A percentile compares a stretch with the other conserved stretches of the same genome.
These are phyloP conservation scores for Fratercula arctica DNA, from an alignment of 2,797 vertebrate species.

Conservation along the genomic window DNA sequence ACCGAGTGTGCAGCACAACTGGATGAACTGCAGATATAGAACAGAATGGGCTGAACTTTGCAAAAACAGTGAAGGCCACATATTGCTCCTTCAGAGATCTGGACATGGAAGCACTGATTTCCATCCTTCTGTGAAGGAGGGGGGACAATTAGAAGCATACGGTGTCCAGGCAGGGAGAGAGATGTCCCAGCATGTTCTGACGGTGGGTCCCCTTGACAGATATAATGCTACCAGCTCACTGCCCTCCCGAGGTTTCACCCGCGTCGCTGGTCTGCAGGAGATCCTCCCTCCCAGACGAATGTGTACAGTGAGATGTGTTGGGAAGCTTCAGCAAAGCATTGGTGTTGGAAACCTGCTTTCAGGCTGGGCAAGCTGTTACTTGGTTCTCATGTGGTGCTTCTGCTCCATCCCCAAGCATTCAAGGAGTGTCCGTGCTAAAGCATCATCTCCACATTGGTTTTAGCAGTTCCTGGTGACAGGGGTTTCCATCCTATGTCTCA, in stretches of 20 bases:
- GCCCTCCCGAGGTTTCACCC: neutral
- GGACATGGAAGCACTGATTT: neutral
- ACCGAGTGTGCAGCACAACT: neutral
- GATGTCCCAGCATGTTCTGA: neutral
- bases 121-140: neutral
- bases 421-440: neutral
- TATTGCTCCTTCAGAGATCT: neutral
- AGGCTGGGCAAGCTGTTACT: neutral
- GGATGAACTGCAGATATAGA: neutral
- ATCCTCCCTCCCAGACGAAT: neutral
- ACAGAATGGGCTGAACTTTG: neutral
- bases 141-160: neutral
- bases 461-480: neutral
- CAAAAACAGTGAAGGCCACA: neutral
- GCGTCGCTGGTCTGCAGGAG: neutral
- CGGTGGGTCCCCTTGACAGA: neutral
- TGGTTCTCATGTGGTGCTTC: neutral
- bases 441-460: neutral
- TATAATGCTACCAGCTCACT: neutral
- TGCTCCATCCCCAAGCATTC: neutral
- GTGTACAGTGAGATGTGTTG: neutral
- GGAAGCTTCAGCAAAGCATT: neutral
- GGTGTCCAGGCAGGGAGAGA: neutral
- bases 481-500: neutral
- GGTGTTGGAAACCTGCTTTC: neutral